These are phyloP conservation scores for Hirtodrosophila duncani DNA, from an alignment of 2,888 invertebrate species.

Conservation along the genomic window DNA sequence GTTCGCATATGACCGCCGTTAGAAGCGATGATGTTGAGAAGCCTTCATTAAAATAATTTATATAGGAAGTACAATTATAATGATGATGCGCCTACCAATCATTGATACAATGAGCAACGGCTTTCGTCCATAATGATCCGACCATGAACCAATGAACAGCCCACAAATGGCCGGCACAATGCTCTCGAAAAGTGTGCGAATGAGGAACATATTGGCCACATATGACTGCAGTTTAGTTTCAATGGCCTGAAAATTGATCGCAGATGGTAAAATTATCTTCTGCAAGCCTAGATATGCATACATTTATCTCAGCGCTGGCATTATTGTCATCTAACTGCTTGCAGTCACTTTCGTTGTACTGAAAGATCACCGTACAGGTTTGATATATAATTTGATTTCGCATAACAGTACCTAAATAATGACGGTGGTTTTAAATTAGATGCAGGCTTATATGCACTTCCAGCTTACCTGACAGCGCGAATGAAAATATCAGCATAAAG, in stretches of 20 bases:
- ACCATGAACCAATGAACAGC: constrained; percentile 89
- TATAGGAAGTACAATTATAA: too few species aligned
- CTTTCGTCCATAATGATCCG: constrained; percentile 88
- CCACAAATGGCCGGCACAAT: constrained; percentile 84
- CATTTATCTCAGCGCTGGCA: constrained; percentile 79
- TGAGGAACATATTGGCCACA: constrained; percentile 82
- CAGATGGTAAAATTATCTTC: neutral
- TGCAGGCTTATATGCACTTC: too few species aligned
- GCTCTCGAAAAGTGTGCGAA: constrained; percentile 82
- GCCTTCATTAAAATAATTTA: too few species aligned
- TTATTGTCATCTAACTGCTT: constrained; percentile 76
- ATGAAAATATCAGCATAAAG: constrained; percentile 70
- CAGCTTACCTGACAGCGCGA: constrained; percentile 63
- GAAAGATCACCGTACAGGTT: constrained; percentile 82
- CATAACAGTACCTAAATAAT: constrained; percentile 77
- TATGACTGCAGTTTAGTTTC: constrained; percentile 83
- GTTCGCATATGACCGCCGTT: constrained; percentile 59
- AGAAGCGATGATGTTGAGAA: constrained; percentile 67
- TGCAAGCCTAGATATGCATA: constrained; percentile 25
- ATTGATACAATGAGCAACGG: constrained; percentile 83
- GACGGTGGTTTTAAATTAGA: too few species aligned
- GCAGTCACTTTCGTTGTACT: constrained; percentile 82
- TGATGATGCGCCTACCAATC: constrained; percentile 80
- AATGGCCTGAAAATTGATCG: constrained; percentile 62
- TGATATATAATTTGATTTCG: constrained; percentile 85